These are phyloP conservation scores for Lepidurus couesii DNA, from an alignment of 1,140 invertebrate species.

Conservation along the genomic window DNA sequence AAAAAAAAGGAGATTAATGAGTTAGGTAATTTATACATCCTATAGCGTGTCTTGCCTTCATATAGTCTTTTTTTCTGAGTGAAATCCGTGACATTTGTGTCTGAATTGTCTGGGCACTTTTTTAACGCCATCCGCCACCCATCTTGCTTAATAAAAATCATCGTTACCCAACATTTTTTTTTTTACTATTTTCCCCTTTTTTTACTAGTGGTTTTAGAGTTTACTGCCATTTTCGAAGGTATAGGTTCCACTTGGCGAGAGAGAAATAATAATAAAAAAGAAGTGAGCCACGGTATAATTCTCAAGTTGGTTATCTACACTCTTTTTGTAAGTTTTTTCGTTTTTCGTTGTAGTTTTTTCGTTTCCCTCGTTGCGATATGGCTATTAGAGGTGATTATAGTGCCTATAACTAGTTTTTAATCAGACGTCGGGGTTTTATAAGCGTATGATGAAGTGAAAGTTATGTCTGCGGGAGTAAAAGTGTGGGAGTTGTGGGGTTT, in stretches of 20 bases:
- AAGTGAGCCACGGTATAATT: not conserved
- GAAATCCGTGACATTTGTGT: not conserved
- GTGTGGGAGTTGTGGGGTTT: not conserved
- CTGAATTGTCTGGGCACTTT: not conserved
- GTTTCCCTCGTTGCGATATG: not conserved
- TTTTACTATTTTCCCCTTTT: not conserved
- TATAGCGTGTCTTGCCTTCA: slow-evolving; percentile 4
- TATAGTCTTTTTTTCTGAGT: not conserved
- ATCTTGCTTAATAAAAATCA: slow-evolving; percentile 14
- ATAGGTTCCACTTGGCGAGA: not conserved
- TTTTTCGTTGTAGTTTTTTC: not conserved
- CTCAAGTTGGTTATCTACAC: not conserved
- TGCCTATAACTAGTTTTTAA: not conserved
- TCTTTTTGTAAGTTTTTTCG: not conserved
- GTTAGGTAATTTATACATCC: slow-evolving; percentile 4
- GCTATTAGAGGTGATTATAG: not conserved
- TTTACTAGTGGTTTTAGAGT: not conserved
- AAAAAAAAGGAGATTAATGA: not conserved
- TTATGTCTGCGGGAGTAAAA: not conserved
- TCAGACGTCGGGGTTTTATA: no score
- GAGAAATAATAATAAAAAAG: not conserved
- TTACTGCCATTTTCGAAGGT: slow-evolving; percentile 2
- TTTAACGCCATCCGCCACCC: slow-evolving; percentile 14
- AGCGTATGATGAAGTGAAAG: not conserved
- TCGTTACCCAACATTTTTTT: not conserved